Conservation (phyloP, 1,140 invertebrate genomes). For the Ooceraea biroi region DNA sequence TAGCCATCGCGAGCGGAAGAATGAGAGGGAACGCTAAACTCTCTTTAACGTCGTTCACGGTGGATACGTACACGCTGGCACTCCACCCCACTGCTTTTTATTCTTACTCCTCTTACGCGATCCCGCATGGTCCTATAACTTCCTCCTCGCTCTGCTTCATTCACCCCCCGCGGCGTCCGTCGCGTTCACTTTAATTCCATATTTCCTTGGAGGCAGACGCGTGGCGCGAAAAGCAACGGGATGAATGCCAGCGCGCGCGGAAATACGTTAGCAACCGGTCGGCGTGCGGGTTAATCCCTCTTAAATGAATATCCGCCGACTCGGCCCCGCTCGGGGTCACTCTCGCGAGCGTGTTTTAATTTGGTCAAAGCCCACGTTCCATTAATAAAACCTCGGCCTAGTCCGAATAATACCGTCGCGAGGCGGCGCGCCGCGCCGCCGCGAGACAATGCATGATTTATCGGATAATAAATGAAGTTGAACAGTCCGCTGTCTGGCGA, state of each 20-base stretch:
- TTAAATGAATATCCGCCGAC: constrained; percentile 67
- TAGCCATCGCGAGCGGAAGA: constrained; percentile 1
- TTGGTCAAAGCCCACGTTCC: constrained; percentile 58
- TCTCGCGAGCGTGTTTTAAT: constrained; percentile 68
- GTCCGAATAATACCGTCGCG: constrained; percentile 19
- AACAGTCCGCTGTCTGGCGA: neutral
- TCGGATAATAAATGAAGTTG: constrained; percentile 45
- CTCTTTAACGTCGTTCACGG: constrained; percentile 59
- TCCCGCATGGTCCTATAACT: constrained; percentile 19
- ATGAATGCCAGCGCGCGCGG: constrained; percentile 19
- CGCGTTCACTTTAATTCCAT: neutral
- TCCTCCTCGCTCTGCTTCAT: neutral
- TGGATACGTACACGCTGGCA: neutral
- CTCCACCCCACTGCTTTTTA: constrained; percentile 10
- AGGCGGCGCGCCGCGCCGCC: neutral
- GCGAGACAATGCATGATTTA: constrained; percentile 54
- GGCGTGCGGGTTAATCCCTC: constrained; percentile 18
- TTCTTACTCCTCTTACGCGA: neutral
- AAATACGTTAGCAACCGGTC: constrained; percentile 26
- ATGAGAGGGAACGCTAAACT: constrained; percentile 36
- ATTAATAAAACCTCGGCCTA: constrained; percentile 48
- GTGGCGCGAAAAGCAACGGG: constrained; percentile 5
- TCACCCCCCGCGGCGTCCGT: neutral
- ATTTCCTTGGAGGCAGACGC: neutral
- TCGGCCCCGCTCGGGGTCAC: constrained; percentile 1